These are phyloP conservation scores for Trachemys scripta DNA, from an alignment of 2,113 vertebrate genomes.

Conservation along the genomic window DNA sequence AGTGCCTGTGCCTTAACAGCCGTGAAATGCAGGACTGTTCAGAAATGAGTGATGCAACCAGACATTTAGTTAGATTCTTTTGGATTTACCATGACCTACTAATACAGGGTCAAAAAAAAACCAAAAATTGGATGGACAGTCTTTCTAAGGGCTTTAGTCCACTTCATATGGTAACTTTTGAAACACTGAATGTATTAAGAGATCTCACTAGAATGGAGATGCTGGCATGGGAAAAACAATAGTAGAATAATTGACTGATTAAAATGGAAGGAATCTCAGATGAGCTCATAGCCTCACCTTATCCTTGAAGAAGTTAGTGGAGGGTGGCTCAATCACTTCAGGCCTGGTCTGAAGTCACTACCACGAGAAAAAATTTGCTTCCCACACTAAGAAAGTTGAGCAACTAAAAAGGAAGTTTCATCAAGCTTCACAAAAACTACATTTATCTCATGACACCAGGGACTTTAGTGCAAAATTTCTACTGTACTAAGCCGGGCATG, in stretches of 20 bases:
- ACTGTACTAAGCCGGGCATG: background rate
- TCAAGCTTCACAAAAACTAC: background rate
- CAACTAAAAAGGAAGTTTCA: background rate
- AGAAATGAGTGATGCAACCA: background rate
- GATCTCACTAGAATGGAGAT: background rate
- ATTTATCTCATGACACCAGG: background rate
- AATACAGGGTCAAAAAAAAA: background rate
- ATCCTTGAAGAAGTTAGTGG: background rate
- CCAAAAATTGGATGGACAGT: background rate
- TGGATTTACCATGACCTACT: too few species aligned
- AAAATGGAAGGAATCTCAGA: slow-evolving; percentile 13
- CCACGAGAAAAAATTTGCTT: background rate
- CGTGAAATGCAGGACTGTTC: background rate
- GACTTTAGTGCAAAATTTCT: background rate
- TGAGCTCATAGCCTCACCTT: background rate
- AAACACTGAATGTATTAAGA: background rate
- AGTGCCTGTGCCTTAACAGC: slow-evolving; percentile 34
- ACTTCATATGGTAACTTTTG: background rate
- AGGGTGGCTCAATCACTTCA: background rate
- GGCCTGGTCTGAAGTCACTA: background rate
- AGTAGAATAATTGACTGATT: background rate
- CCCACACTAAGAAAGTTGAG: background rate
- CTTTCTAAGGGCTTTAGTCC: background rate
- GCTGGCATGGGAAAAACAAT: background rate
- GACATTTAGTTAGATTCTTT: too few species aligned